These are phyloP conservation scores for Dasysyrphus albostriatus DNA, from an alignment of 2,888 invertebrate species.

Conservation along the genomic window DNA sequence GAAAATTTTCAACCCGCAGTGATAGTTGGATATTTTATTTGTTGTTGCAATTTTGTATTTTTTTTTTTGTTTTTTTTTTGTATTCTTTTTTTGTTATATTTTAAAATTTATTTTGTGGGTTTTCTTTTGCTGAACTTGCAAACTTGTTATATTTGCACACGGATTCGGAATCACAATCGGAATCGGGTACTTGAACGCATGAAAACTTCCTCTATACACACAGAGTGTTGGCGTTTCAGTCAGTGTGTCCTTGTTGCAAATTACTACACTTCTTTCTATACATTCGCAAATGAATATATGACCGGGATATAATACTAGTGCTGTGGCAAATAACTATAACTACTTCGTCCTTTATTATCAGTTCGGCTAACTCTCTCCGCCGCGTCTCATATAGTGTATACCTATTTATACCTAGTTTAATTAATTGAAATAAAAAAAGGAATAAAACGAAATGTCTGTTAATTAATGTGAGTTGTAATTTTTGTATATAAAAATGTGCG, in stretches of 20 bases:
- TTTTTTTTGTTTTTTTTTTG: conserved; percentile 22
- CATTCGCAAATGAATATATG: conserved; percentile 4
- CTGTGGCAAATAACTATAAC: conserved; percentile 16
- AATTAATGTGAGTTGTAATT: conserved; percentile 66
- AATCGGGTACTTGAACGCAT: conserved; percentile 69
- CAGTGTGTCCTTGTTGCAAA: conserved; percentile 65
- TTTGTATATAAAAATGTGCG: conserved; percentile 30
- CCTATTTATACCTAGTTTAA: background rate
- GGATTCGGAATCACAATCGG: conserved; percentile 27
- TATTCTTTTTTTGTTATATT: conserved; percentile 28
- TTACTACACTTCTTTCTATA: background rate
- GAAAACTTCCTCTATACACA: conserved; percentile 14
- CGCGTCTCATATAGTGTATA: conserved; percentile 15
- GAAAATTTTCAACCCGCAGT: conserved; percentile 45
- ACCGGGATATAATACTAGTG: conserved; percentile 26
- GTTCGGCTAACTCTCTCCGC: conserved; percentile 17
- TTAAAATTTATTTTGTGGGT: conserved; percentile 42
- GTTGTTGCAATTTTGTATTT: conserved; percentile 63
- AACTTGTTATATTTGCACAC: conserved; percentile 75
- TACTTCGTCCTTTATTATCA: conserved; percentile 26
- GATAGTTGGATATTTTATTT: conserved; percentile 63
- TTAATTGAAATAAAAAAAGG: conserved; percentile 15
- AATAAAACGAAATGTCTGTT: conserved; percentile 39
- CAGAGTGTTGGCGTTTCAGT: conserved; percentile 30
- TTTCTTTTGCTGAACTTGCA: conserved; percentile 73